phyloP scores from a whole-genome alignment of 2,113 vertebrate genomes.

The Platanista minor region DNA sequence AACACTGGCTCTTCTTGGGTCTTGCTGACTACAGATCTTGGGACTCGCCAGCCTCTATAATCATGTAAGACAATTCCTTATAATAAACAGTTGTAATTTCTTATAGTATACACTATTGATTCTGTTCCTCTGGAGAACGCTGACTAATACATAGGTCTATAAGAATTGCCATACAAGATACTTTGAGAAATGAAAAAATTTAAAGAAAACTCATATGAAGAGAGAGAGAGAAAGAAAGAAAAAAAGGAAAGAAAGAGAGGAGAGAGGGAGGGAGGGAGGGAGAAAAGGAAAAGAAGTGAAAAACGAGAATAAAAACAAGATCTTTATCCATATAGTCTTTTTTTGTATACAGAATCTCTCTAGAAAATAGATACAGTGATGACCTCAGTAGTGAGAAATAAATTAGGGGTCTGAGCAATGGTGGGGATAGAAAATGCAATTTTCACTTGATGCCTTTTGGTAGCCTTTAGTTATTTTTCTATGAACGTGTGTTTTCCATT shows the following conservation, averaged over 20 bases:
- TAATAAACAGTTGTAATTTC: not conserved
- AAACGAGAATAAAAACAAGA: not conserved
- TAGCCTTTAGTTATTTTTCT: not conserved
- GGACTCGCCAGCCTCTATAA: not conserved
- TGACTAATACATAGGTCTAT: not conserved
- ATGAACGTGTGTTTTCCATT: not conserved
- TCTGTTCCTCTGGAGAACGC: not conserved
- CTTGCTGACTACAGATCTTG: not conserved
- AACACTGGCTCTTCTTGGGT: not conserved
- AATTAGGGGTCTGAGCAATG: not conserved
- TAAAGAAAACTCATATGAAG: not conserved
- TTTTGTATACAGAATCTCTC: not conserved
- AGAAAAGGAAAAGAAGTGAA: not conserved
- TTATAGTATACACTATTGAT: not conserved
- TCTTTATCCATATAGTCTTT: not conserved
- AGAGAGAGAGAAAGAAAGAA: not conserved
- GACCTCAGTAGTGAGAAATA: not conserved
- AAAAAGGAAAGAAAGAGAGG: no score
- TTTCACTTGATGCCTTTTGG: not conserved
- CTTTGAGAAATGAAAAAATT: not conserved
- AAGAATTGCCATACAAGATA: not conserved
- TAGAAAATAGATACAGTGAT: not conserved
- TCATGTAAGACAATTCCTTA: not conserved
- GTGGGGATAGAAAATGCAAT: not conserved
- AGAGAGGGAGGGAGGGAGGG: not conserved